A percentile compares a stretch with the other conserved stretches of the same genome.
Conservation (phyloP, 2,888 invertebrate genomes). For the Unio pictorum region DNA sequence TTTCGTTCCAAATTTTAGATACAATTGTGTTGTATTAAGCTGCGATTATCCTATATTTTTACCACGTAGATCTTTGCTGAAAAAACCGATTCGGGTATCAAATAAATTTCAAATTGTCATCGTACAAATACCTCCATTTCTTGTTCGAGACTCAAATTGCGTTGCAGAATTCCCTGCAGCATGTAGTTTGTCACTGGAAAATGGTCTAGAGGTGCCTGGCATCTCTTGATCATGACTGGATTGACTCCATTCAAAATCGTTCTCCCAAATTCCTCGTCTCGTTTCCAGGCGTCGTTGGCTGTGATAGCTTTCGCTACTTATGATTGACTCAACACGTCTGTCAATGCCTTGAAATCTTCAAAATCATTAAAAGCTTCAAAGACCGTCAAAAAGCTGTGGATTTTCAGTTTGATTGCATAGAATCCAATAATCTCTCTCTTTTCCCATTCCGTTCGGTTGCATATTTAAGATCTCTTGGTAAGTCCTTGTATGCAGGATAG, state of each 20-base stretch:
- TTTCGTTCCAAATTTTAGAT: too few relatives aligned
- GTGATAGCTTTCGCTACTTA: too few relatives aligned
- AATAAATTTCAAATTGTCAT: too few relatives aligned
- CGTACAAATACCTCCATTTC: constrained; percentile 27
- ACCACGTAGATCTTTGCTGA: too few relatives aligned
- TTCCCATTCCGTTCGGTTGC: constrained; percentile 24
- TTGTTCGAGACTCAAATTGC: constrained; percentile 19
- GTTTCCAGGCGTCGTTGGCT: too few relatives aligned
- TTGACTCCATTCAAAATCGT: too few relatives aligned
- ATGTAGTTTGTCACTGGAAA: constrained; percentile 32
- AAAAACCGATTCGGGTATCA: too few relatives aligned
- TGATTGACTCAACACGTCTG: too few relatives aligned
- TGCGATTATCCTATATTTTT: too few relatives aligned
- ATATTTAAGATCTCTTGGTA: constrained; percentile 28
- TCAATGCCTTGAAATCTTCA: constrained; percentile 29
- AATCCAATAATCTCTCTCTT: constrained; percentile 25
- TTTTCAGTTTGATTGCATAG: constrained; percentile 24
- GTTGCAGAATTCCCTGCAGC: constrained; percentile 20
- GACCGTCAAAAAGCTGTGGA: constrained; percentile 23
- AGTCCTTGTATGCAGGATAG: constrained; percentile 16
- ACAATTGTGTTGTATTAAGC: too few relatives aligned
- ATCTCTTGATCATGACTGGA: constrained; percentile 15
- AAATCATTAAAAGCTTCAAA: constrained; percentile 29
- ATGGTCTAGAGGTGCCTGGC: constrained; percentile 5
- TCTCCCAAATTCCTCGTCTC: too few relatives aligned